Conservation (phyloP, 2,113 vertebrate genomes). For the Paralichthys olivaceus region DNA sequence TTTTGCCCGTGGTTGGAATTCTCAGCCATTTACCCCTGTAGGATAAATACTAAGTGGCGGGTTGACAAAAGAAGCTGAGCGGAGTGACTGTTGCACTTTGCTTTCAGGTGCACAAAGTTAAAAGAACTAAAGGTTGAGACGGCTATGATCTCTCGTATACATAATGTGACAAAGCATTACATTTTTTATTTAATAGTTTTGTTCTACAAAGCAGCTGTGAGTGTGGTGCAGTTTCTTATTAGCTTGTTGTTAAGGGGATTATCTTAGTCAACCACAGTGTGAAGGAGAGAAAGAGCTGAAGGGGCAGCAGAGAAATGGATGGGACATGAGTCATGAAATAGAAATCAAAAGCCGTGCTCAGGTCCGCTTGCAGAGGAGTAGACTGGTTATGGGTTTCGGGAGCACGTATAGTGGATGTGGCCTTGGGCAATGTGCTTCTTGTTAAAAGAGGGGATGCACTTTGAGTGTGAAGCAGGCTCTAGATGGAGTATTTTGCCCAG, state of each 20-base stretch:
- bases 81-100: conserved; percentile 28
- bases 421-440: conserved; percentile 71
- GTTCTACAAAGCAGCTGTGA: conserved; percentile 37
- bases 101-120: conserved; percentile 22
- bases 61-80: conserved; percentile 36
- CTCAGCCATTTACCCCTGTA: conserved; percentile 32
- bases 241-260: conserved; percentile 54
- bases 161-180: conserved; percentile 11
- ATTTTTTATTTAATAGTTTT: conserved; percentile 17
- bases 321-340: conserved; percentile 72
- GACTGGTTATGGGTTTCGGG: conserved; percentile 57
- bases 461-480: conserved; percentile 54
- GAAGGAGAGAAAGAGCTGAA: conserved; percentile 51
- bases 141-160: conserved; percentile 4
- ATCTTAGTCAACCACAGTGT: conserved; percentile 41
- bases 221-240: conserved; percentile 40
- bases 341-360: conserved; percentile 67
- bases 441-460: conserved; percentile 64
- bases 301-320: conserved; percentile 52
- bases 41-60: conserved; percentile 48
- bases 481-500: conserved; percentile 67
- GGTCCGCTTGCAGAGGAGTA: conserved; percentile 47
- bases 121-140: conserved; percentile 19
- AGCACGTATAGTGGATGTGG: conserved; percentile 61
- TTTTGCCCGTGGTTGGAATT: conserved; percentile 60